Evolutionary conservation across 2,888 invertebrate species (phyloP), one percentile per base, ranked within the genome.

Genomic region (Melinaea marsaeus): DNA sequence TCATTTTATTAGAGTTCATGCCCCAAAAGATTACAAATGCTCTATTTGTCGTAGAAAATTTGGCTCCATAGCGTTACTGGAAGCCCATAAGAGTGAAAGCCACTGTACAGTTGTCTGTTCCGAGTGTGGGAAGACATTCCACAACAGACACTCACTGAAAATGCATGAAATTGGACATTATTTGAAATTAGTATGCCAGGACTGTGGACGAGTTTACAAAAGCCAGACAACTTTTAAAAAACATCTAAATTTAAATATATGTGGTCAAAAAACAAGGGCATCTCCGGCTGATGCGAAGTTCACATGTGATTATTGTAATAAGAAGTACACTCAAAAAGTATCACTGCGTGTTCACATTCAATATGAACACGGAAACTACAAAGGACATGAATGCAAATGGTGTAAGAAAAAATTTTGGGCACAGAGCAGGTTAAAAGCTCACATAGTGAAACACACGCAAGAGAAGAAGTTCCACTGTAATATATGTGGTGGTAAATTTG

Each of bases 321-420:
- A 88, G 64, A 85, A 79, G 64, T 88, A 88, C 60, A 84, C 86
- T 0, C 87, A 88, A 42, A 88, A 88, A 68, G 80, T 86, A 33
- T 81, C 86, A 3, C 67, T 88, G 47, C 67, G 88, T 63, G 87
- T 88, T 9, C 88, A 88, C 61, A 88, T 88, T 63, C 88, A 86
- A 65, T 83, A 85, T 68, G 85, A 86, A 63, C 88, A 88, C 73
- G 83, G 84, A 0, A 85, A 83, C 68, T 86, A 86, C 59, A 87
- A 85, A 65, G 71, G 79, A n/a, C 84, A 84, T 70, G 75, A 81
- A 22, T 88, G 88, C 65, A 78, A 84, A 71, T 85, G 84, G 81
- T 88, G 88, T 57, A 78, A 82, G 2, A 88, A 88, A 60, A 88
- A 83, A 45, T 88, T 88, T 68, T 86, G 82, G 78, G 85, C 86